Base-by-base conservation (phyloP, 2,113 vertebrate species). In the Tachuris rubrigastra region DNA sequence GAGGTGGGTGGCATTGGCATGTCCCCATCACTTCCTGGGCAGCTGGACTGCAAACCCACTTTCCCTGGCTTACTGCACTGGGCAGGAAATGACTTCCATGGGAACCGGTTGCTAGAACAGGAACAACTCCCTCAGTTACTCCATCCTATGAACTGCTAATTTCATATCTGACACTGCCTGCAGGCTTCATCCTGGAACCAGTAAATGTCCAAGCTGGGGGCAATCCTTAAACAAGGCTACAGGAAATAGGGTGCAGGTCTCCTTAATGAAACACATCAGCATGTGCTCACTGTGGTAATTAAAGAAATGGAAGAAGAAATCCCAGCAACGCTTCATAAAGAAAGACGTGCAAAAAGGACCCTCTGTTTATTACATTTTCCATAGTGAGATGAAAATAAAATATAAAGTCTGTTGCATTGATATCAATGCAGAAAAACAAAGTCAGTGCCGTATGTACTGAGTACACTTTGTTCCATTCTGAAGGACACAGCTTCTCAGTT, bases 111-210 rank as follows among this genome's bases (percentile, higher is more conserved):
- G 28, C 49, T 76, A 50, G 85, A 67, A 33, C 73, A 73, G 60
- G n/a, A 67, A 19, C 28, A 17, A 14, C 12, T 79, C 24, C 42
- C 42, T 33, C 46, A 33, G 27, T 37, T 60, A 21, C 23, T 58
- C 41, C 23, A 3, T 27, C n/a, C 50, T 35, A 50, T 46, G 65
- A 87, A 9, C 60, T 27, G n/a, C 46, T 21, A 9, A 14, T 50
- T 44, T 76, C 2, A 0, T 27, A 7, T 27, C 31, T 44, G 69
- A 39, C 12, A 14, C 20, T 8, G 3, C 0, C 10, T n/a, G 25
- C 44, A 52, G 41, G 18, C 15, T 74, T 77, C 65, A 24, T 2
- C 6, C 58, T 67, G 77, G 31, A 31, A 59, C 20, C 21, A 35
- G 31, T 9, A 44, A 50, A 33, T 12, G 33, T 65, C 12, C 53